Evolutionary conservation across 2,888 invertebrate species (phyloP).

Genomic region (Cremastinae sp.): DNA sequence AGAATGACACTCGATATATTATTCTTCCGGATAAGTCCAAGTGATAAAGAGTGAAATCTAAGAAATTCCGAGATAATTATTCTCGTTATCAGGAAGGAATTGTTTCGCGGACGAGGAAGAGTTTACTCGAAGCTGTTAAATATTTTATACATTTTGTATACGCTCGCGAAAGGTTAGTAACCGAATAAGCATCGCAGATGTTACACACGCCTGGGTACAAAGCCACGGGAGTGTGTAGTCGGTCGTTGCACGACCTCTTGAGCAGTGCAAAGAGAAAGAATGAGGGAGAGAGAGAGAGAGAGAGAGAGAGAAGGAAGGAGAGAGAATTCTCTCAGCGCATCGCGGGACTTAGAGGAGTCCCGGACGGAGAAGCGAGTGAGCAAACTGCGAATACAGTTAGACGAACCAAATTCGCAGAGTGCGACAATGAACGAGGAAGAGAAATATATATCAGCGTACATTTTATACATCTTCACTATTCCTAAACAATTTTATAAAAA

Average conservation of each 20-base stretch:
- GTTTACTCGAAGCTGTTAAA: neutral
- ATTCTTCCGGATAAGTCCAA: neutral
- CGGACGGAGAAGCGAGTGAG: slow-evolving; percentile 62
- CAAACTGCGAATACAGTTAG: slow-evolving; percentile 77
- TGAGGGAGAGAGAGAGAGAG: slow-evolving; percentile 13
- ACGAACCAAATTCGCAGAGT: slow-evolving; percentile 77
- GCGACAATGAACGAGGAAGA: slow-evolving; percentile 77
- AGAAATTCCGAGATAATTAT: neutral
- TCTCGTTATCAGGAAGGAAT: neutral
- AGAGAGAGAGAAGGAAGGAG: slow-evolving; percentile 15
- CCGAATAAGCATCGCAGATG: slow-evolving; percentile 41
- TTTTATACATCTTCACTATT: neutral
- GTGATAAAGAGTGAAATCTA: neutral
- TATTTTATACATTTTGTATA: neutral
- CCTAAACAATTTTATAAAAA: slow-evolving; percentile 53
- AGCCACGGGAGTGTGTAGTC: slow-evolving; percentile 39
- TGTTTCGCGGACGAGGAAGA: neutral
- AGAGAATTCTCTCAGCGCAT: slow-evolving; percentile 47
- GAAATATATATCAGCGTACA: slow-evolving; percentile 38
- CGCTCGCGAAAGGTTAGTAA: slow-evolving; percentile 46
- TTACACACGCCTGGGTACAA: slow-evolving; percentile 42
- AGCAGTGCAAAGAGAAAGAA: slow-evolving; percentile 34
- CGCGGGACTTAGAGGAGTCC: slow-evolving; percentile 58
- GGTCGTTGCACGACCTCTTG: slow-evolving; percentile 58
- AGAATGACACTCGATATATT: neutral